phyloP scores from a whole-genome alignment of 2,797 vertebrate species.

The Coendou prehensilis region DNA sequence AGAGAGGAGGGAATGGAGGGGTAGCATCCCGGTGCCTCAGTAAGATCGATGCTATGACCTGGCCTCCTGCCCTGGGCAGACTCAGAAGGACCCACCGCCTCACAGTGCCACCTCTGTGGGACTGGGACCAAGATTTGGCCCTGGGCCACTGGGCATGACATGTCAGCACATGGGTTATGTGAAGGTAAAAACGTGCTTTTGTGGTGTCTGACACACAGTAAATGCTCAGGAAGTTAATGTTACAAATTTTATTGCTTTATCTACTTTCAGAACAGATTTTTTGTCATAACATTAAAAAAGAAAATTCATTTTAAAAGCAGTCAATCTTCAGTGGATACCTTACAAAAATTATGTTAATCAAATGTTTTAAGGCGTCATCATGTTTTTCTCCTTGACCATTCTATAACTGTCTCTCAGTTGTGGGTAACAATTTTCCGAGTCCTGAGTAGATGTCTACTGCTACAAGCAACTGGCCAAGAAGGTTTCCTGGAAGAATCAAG shows the following conservation, averaged over 20 bases:
- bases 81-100: neutral
- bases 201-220: neutral
- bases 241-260: neutral
- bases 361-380: neutral
- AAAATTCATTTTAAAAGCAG: slow-evolving; percentile 22
- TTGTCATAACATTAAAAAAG: neutral
- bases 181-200: neutral
- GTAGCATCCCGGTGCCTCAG: no score
- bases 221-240: slow-evolving; percentile 17
- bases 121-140: no score
- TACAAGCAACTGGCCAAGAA: neutral
- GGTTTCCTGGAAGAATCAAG: neutral
- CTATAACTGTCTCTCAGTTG: neutral
- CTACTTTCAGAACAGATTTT: neutral
- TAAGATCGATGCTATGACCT: no score
- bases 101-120: no score
- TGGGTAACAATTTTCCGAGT: neutral
- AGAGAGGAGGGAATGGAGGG: no score
- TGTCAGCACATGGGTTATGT: neutral
- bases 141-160: neutral
- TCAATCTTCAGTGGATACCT: neutral
- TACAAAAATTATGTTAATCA: slow-evolving; percentile 9
- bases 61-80: no score
- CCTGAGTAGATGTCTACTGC: neutral
- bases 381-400: neutral